Percentiles rank a stretch among this genome's conserved stretches.
phyloP scores from a whole-genome alignment of 2,888 invertebrate genomes.

The Hyalella azteca region DNA sequence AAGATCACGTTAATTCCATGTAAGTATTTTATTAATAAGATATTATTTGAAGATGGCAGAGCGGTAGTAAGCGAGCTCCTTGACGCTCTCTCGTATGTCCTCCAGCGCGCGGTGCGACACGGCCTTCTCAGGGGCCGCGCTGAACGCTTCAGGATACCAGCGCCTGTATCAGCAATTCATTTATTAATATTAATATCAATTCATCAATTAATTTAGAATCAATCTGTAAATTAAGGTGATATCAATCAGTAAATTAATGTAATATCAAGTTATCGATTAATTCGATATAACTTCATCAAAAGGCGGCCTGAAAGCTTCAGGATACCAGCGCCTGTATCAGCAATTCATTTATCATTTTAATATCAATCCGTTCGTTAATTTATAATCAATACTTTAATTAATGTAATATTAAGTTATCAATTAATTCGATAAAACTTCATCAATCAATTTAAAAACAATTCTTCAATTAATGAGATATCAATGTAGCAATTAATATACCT shows the following conservation, averaged over 20 bases:
- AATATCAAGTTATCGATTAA: too few species aligned
- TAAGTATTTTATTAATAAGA: too few species aligned
- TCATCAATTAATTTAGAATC: too few species aligned
- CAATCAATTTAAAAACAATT: too few species aligned
- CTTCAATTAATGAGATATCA: too few species aligned
- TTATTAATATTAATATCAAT: background rate
- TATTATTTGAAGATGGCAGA: constrained; percentile 48
- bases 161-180: constrained; percentile 62
- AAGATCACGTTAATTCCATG: too few species aligned
- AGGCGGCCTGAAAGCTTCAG: constrained; percentile 67
- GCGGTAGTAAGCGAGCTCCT: constrained; percentile 64
- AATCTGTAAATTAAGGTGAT: too few species aligned
- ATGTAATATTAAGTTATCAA: too few species aligned
- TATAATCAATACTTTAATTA: too few species aligned
- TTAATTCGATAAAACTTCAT: constrained; percentile 70
- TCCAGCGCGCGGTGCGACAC: constrained; percentile 70
- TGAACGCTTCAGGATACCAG: constrained; percentile 75
- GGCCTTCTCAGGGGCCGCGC: constrained; percentile 70
- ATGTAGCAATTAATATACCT: too few species aligned
- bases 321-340: constrained; percentile 73
- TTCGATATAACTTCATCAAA: constrained; percentile 71
- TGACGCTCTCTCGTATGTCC: constrained; percentile 65
- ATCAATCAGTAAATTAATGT: too few species aligned
- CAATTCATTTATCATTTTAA: constrained; percentile 12
- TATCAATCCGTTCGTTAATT: too few species aligned